Conservation (phyloP, 2,888 invertebrate species). For the Apomyelois bistriatella region DNA sequence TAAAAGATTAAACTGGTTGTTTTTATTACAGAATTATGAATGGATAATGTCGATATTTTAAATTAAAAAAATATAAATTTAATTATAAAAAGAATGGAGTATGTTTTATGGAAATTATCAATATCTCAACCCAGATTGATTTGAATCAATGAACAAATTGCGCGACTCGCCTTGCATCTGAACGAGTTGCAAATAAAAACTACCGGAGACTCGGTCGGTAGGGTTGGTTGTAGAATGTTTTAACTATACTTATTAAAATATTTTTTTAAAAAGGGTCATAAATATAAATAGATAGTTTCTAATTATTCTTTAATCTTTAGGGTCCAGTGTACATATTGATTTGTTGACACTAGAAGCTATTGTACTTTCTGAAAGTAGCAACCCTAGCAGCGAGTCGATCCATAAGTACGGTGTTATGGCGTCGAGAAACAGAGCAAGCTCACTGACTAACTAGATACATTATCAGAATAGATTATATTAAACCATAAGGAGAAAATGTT, state of each 20-base stretch:
- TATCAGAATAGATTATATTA: slow-evolving; percentile 1
- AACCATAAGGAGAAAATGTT: background rate
- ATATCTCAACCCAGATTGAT: background rate
- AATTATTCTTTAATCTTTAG: no score
- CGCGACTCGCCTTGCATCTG: background rate
- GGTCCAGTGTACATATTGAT: no score
- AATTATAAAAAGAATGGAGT: no score
- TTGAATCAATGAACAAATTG: slow-evolving; percentile 4
- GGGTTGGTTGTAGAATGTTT: background rate
- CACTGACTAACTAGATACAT: background rate
- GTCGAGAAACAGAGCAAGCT: background rate
- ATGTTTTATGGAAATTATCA: background rate
- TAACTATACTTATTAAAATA: no score
- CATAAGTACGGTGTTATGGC: background rate
- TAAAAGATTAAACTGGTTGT: no score
- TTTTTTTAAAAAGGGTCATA: no score
- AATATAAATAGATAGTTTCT: no score
- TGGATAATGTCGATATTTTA: no score
- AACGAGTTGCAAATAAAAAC: background rate
- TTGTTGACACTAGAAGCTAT: no score
- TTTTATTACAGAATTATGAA: no score
- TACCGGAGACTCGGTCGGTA: background rate
- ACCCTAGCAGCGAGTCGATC: background rate
- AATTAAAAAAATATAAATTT: no score
- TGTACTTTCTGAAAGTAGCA: no score